Evolutionary conservation across 2,888 invertebrate genomes (phyloP), one percentile per base, ranked within the genome.

Genomic region (Microdon myrmicae): DNA sequence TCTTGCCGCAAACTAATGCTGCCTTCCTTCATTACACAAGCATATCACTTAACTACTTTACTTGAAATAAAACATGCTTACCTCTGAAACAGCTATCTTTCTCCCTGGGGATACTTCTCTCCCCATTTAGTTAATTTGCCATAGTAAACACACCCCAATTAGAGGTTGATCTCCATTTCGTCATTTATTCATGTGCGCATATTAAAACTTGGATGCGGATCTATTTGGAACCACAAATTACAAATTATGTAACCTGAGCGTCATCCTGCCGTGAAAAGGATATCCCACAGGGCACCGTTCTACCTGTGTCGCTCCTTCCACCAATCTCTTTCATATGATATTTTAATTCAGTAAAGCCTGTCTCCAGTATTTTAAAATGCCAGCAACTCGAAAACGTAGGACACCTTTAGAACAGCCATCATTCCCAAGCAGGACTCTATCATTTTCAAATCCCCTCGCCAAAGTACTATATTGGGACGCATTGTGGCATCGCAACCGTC

Each of bases 271-370:
- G 23, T 32, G 43, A 38, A 49, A 49, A 53, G 44, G 49, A 43
- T 43, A 48, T 25, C 2, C 23, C 29, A 19, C 20, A 53, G 44
- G 49, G 41, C 41, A 48, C 29, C 2, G 19, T 26, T 14, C 20
- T 23, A 8, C 22, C 19, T 17, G 16, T 8, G 3, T 3, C 22
- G 12, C 16, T 43, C 8, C 14, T 20, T 6, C 19, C 17, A 20
- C 22, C 10, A 19, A 14, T 35, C 20, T 47, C 51, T 17, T 48
- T 41, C 43, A 26, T 17, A 12, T 68, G 67, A 68, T 68, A 70
- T 68, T 70, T 70, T 70, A 70, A 70, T 70, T 68, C 68, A 70
- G 68, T 70, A 70, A 70, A 68, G 68, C 68, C 68, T 70, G 69
- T 70, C 69, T 68, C 68, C 55, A 22, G 43, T 20, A 44, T 53